Conservation (phyloP, 2,113 vertebrate species). For the Hystrix cristata region DNA sequence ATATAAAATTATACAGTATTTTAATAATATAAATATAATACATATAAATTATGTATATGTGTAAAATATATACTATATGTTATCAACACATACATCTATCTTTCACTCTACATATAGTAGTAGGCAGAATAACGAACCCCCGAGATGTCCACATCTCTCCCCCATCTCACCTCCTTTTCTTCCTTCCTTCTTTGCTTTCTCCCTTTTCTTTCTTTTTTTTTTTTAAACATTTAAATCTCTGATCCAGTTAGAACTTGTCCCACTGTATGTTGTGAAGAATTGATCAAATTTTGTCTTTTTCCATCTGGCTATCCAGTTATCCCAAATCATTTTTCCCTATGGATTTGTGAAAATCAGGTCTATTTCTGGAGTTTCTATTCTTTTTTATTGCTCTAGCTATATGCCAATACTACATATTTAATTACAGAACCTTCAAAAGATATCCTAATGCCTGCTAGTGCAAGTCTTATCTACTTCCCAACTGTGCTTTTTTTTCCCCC, state of each 20-base stretch:
- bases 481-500: background rate
- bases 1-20: background rate
- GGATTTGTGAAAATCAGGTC: slow-evolving; percentile 40
- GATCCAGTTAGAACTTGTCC: slow-evolving; percentile 62
- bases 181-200: fast-evolving
- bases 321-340: slow-evolving; percentile 41
- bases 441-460: background rate
- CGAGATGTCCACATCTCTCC: background rate
- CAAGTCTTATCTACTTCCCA: background rate
- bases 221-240: slow-evolving; percentile 38
- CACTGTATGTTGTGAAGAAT: slow-evolving; percentile 42
- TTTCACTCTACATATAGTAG: background rate
- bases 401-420: slow-evolving; percentile 25
- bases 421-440: slow-evolving; percentile 41
- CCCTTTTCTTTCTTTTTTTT: background rate
- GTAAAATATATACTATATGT: background rate
- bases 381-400: background rate
- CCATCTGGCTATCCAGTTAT: slow-evolving; percentile 48
- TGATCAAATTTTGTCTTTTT: slow-evolving; percentile 68
- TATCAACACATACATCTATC: background rate
- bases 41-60: background rate
- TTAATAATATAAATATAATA: background rate
- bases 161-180: background rate
- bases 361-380: slow-evolving; percentile 50
- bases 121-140: background rate